Evolutionary conservation across 2,113 vertebrate genomes (phyloP).

Genomic region (Campylomormyrus tamandua): DNA sequence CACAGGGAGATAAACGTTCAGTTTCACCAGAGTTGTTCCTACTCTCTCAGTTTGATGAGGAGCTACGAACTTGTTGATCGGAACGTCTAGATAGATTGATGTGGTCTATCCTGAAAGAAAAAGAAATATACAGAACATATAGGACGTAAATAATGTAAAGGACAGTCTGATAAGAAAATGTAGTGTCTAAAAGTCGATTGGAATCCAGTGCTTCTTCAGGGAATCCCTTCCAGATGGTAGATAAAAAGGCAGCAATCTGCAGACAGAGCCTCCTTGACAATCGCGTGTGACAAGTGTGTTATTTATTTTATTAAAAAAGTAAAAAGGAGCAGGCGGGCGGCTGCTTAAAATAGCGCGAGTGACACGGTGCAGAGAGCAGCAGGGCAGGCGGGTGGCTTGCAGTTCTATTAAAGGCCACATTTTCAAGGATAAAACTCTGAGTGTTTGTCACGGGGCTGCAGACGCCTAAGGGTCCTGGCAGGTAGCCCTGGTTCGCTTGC

Average conservation of each 20-base stretch:
- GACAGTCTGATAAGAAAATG: neutral
- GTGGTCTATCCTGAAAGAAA: neutral
- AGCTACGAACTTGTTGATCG: neutral
- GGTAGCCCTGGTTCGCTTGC: neutral
- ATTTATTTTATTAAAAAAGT: conserved; percentile 51
- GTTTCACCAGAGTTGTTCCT: neutral
- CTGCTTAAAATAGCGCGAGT: neutral
- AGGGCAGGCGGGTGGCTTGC: conserved; percentile 42
- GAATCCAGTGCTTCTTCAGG: conserved; percentile 9
- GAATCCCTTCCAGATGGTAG: conserved; percentile 31
- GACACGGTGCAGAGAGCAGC: neutral
- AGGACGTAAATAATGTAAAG: neutral
- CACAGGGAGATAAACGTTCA: neutral
- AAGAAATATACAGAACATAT: neutral
- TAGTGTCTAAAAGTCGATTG: neutral
- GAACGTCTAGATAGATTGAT: neutral
- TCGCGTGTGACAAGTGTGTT: conserved; percentile 35
- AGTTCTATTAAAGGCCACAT: conserved; percentile 36
- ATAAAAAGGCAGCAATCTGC: conserved; percentile 24
- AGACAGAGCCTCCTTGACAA: conserved; percentile 28
- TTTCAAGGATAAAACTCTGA: conserved; percentile 22
- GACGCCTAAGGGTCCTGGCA: conserved; percentile 27
- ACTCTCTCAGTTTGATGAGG: neutral
- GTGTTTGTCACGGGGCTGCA: conserved; percentile 28
- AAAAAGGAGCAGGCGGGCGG: conserved; percentile 6